phyloP scores from a whole-genome alignment of 2,888 invertebrate species.

The Steromphala cineraria region DNA sequence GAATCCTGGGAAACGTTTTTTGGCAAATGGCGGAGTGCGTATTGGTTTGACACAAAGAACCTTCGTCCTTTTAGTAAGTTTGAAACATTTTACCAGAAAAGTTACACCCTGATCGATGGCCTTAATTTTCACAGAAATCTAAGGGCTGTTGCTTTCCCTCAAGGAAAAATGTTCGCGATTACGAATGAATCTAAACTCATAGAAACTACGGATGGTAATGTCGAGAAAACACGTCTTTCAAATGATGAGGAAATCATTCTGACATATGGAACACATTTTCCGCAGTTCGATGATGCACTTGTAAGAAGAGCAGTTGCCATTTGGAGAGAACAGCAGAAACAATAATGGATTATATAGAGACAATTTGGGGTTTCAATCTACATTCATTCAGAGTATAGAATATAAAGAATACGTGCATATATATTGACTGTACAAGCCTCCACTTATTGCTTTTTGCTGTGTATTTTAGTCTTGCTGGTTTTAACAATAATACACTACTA shows the following conservation, averaged over 20 bases:
- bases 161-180: constrained; percentile 31
- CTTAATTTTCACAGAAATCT: constrained; percentile 34
- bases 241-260: neutral
- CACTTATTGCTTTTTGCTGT: too few species aligned
- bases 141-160: constrained; percentile 30
- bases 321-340: neutral
- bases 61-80: constrained; percentile 28
- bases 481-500: too few species aligned
- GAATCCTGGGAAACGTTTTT: constrained; percentile 13
- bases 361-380: too few species aligned
- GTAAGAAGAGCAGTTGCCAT: neutral
- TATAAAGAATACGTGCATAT: too few species aligned
- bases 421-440: too few species aligned
- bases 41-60: constrained; percentile 19
- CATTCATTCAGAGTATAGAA: too few species aligned
- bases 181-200: constrained; percentile 34
- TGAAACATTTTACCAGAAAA: constrained; percentile 32
- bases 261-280: neutral
- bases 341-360: too few species aligned
- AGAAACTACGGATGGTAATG: constrained; percentile 30
- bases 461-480: too few species aligned
- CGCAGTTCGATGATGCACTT: neutral
- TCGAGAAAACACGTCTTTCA: neutral
- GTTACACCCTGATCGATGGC: constrained; percentile 28
- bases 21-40: constrained; percentile 40